These are phyloP conservation scores for Phymastichus coffea DNA, from an alignment of 1,140 invertebrate species.

Conservation along the genomic window DNA sequence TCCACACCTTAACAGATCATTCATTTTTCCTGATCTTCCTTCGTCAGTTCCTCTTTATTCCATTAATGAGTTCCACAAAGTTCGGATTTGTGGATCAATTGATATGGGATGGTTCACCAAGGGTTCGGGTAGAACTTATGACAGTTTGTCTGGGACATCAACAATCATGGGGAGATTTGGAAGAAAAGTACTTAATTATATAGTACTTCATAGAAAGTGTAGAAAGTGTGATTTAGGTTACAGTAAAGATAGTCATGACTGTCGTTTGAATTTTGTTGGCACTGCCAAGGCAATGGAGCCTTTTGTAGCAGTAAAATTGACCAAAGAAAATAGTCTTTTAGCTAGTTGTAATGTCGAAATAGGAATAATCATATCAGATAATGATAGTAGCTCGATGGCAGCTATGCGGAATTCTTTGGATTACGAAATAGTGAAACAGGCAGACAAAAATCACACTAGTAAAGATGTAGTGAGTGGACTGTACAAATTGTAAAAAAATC, in stretches of 20 bases:
- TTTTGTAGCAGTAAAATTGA: too few relatives aligned
- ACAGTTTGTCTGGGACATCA: neutral
- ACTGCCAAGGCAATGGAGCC: too few relatives aligned
- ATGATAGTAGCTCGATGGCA: conserved; percentile 4
- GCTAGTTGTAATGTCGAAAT: conserved; percentile 4
- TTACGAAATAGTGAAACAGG: conserved; percentile 15
- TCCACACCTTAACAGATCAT: too few relatives aligned
- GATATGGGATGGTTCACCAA: neutral
- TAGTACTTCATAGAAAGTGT: too few relatives aligned
- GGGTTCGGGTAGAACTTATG: neutral
- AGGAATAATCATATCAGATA: conserved; percentile 17
- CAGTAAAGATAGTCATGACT: too few relatives aligned
- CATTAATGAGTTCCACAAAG: too few relatives aligned
- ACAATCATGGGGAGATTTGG: too few relatives aligned
- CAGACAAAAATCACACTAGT: neutral
- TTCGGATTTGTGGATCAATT: neutral
- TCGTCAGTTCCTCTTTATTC: too few relatives aligned
- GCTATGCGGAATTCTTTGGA: neutral
- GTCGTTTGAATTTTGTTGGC: too few relatives aligned
- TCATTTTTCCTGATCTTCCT: too few relatives aligned
- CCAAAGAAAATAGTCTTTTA: conserved; percentile 10
- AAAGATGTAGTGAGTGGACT: conserved; percentile 1
- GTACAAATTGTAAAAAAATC: conserved; percentile 1
- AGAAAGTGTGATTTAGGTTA: too few relatives aligned
- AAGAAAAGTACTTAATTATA: too few relatives aligned